These are phyloP conservation scores for Polylopha cassiicola DNA, from an alignment of 2,888 invertebrate genomes.

Conservation along the genomic window DNA sequence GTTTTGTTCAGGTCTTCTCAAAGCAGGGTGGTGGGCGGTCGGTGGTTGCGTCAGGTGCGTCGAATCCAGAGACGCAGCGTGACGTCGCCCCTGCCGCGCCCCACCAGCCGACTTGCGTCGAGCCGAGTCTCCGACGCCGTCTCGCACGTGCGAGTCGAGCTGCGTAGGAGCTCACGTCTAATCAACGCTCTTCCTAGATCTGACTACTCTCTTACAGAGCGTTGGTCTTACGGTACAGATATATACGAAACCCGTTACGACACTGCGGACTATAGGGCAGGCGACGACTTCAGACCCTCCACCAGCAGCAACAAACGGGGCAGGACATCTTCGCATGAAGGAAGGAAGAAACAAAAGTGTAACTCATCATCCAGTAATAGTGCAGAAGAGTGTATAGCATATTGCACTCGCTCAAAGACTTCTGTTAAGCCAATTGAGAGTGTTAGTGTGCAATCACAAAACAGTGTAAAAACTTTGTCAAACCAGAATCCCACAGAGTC, in stretches of 20 bases:
- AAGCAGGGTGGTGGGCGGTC: conserved; percentile 77
- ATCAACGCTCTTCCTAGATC: conserved; percentile 65
- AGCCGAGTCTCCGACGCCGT: conserved; percentile 56
- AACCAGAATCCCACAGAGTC: conserved; percentile 45
- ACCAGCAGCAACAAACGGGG: conserved; percentile 50
- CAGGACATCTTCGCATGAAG: conserved; percentile 64
- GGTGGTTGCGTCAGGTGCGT: conserved; percentile 72
- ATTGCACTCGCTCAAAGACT: conserved; percentile 71
- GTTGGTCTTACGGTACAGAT: conserved; percentile 76
- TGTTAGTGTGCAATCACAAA: conserved; percentile 55
- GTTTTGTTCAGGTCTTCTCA: conserved; percentile 68
- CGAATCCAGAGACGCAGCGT: conserved; percentile 54
- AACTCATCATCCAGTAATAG: conserved; percentile 41
- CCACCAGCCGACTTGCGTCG: conserved; percentile 51
- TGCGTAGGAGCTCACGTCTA: conserved; percentile 72
- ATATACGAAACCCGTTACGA: conserved; percentile 73
- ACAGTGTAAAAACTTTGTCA: conserved; percentile 40
- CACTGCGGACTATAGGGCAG: conserved; percentile 51
- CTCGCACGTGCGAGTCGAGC: conserved; percentile 54
- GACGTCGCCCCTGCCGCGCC: conserved; percentile 60
- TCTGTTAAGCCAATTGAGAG: conserved; percentile 66
- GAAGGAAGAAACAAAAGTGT: conserved; percentile 60
- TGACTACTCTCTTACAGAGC: conserved; percentile 77
- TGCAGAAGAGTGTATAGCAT: conserved; percentile 64
- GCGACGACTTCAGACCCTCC: conserved; percentile 49